Conservation (phyloP, 2,888 invertebrate genomes). For the Steinernema hermaphroditum region DNA sequence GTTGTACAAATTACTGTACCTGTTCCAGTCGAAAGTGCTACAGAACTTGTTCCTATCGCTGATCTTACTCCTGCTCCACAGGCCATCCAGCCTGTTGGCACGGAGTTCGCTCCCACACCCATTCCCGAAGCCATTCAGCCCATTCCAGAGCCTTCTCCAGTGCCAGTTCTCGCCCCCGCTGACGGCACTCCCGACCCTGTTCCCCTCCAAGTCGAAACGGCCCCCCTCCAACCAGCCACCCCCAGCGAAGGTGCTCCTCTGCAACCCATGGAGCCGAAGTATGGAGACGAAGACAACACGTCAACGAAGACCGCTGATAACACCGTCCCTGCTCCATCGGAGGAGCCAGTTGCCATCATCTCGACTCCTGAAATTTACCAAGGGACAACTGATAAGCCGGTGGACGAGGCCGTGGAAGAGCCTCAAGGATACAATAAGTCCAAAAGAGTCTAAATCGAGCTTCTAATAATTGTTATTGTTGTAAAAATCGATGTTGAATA, state of each 20-base stretch:
- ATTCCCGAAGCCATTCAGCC: background rate
- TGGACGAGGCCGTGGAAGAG: background rate
- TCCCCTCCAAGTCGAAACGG: background rate
- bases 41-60: no score
- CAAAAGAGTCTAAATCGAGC: background rate
- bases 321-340: background rate
- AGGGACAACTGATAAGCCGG: background rate
- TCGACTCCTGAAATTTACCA: background rate
- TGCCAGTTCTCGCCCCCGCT: no score
- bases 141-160: no score
- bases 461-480: constrained; percentile 3
- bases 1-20: background rate
- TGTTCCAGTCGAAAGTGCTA: background rate
- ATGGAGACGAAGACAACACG: background rate
- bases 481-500: background rate
- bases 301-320: background rate
- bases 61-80: no score
- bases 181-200: background rate
- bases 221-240: background rate
- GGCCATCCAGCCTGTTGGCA: background rate
- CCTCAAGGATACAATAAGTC: constrained; percentile 3
- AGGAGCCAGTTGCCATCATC: background rate
- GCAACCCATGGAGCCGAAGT: background rate
- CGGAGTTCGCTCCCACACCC: background rate
- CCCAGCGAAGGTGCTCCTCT: background rate